Evolutionary conservation across 2,113 vertebrate species (phyloP).

Genomic region (Rhabdornis inornatus): DNA sequence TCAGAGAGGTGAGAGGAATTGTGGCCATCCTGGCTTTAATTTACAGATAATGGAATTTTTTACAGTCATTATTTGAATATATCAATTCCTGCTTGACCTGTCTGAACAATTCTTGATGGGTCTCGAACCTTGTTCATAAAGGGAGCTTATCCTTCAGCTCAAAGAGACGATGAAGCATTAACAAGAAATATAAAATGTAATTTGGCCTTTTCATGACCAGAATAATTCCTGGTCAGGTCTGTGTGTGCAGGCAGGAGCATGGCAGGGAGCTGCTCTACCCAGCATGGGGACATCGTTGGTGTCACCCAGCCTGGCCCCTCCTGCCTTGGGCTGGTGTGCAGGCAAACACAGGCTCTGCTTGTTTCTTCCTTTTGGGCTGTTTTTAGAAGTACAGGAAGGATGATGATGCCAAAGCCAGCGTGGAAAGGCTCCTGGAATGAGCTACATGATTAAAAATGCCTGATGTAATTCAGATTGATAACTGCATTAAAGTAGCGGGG

Average conservation of each 20-base stretch:
- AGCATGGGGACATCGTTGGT: accelerated
- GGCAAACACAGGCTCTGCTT: accelerated
- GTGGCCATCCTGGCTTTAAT: neutral
- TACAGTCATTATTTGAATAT: neutral
- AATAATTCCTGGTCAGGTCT: neutral
- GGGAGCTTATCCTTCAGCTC: neutral
- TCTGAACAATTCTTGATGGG: slow-evolving; percentile 11
- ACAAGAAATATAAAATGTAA: neutral
- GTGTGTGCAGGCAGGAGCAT: accelerated
- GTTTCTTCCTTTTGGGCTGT: neutral
- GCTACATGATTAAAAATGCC: neutral
- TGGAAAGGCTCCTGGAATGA: neutral
- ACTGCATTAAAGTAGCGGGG: neutral
- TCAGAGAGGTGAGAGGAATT: neutral
- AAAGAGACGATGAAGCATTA: neutral
- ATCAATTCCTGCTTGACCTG: slow-evolving; percentile 27
- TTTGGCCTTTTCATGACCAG: neutral
- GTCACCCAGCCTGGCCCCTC: neutral
- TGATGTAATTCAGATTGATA: slow-evolving; percentile 40
- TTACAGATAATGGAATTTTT: neutral
- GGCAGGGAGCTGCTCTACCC: accelerated
- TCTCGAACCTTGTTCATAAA: neutral
- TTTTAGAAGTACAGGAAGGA: neutral
- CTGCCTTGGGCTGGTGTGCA: accelerated
- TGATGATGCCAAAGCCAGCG: neutral